phyloP scores from a whole-genome alignment of 2,888 invertebrate species.

The Chymomyza amoena region DNA sequence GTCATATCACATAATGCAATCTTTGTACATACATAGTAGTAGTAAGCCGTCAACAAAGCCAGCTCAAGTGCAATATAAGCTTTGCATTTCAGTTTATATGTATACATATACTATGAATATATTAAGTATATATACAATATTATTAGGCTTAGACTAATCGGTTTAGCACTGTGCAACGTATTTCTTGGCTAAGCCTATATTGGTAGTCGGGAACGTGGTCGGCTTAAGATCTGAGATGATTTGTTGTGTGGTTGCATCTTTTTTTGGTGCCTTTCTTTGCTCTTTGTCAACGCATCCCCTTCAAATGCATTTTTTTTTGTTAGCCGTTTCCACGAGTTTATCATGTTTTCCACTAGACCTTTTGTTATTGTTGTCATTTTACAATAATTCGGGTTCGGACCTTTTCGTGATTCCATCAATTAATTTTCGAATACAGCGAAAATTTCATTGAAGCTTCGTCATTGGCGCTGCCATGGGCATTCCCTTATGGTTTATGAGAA shows the following conservation, averaged over 20 bases:
- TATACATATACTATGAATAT: too few species aligned
- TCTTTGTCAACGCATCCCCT: constrained; percentile 47
- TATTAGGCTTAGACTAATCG: background rate
- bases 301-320: background rate
- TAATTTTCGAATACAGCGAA: background rate
- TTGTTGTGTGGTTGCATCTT: constrained; percentile 15
- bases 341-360: background rate
- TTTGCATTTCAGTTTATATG: background rate
- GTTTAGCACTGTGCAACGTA: background rate
- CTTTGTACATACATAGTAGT: too few species aligned
- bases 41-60: background rate
- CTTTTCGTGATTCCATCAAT: background rate
- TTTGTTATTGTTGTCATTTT: background rate
- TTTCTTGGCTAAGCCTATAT: too few species aligned
- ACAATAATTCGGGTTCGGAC: background rate
- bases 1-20: too few species aligned
- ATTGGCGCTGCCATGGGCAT: background rate
- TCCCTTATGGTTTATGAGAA: background rate
- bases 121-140: too few species aligned
- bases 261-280: constrained; percentile 30
- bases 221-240: background rate
- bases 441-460: background rate
- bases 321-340: background rate
- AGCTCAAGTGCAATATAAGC: background rate
- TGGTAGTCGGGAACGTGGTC: too few species aligned